Evolutionary conservation across 2,797 vertebrate genomes (phyloP).

Genomic region (Scolopax bukidnonensis): DNA sequence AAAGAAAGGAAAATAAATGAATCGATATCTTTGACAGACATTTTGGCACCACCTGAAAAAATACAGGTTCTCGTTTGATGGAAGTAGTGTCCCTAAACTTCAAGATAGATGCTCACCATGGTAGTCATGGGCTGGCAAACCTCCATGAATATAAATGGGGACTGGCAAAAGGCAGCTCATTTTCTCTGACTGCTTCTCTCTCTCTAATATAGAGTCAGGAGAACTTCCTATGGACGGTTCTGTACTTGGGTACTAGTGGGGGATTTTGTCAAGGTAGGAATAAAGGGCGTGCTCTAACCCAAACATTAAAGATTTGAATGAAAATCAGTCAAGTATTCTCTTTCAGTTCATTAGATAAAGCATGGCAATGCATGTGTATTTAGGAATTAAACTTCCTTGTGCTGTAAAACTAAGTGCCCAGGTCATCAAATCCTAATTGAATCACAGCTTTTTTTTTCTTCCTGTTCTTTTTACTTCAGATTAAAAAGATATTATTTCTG

Average conservation of each 20-base stretch:
- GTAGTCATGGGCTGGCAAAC: not conserved
- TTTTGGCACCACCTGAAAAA: not conserved
- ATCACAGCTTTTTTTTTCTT: not conserved
- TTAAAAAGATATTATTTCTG: not conserved
- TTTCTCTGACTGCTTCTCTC: not conserved
- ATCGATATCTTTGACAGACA: not conserved
- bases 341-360: not conserved
- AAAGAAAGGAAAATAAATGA: not conserved
- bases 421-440: not conserved
- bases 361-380: not conserved
- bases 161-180: not conserved
- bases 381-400: slow-evolving; percentile 1
- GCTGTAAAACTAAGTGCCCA: not conserved
- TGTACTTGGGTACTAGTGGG: not conserved
- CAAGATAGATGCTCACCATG: not conserved
- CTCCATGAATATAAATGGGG: not conserved
- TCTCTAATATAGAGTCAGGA: not conserved
- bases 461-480: not conserved
- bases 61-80: not conserved
- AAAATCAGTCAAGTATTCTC: not conserved
- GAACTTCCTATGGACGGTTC: not conserved
- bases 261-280: not conserved
- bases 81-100: not conserved
- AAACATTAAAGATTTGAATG: not conserved
- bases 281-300: not conserved